These are phyloP conservation scores for Picus viridis DNA, from an alignment of 2,797 vertebrate species.

Conservation along the genomic window DNA sequence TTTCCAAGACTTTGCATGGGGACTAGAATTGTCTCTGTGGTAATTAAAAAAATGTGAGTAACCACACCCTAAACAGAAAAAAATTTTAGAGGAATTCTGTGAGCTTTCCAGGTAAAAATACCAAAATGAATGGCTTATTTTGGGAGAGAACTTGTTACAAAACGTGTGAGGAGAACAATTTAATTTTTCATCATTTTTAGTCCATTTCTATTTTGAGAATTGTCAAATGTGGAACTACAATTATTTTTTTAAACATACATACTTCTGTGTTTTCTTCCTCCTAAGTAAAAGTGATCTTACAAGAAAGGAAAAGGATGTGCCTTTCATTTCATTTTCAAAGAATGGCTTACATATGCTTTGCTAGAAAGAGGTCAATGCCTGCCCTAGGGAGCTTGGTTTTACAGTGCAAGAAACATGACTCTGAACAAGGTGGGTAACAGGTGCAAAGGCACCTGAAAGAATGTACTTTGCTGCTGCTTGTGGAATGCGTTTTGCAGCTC, in stretches of 20 bases:
- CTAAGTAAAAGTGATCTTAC: neutral
- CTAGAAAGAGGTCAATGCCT: neutral
- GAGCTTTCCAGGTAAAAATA: neutral
- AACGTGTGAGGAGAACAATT: neutral
- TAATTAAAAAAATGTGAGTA: neutral
- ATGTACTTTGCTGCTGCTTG: neutral
- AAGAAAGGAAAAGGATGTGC: neutral
- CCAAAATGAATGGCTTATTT: neutral
- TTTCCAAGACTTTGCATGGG: neutral
- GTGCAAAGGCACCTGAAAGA: slow-evolving; percentile 1
- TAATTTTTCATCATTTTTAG: neutral
- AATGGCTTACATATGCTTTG: neutral
- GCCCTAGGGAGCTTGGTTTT: neutral
- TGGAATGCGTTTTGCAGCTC: neutral
- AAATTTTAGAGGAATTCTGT: neutral
- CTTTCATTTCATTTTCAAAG: neutral
- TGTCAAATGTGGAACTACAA: neutral
- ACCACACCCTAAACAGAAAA: neutral
- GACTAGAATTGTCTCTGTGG: neutral
- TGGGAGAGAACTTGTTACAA: neutral
- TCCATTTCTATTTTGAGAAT: slow-evolving; percentile 32
- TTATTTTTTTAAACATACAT: neutral
- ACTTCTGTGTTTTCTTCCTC: neutral
- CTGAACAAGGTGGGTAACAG: slow-evolving; percentile 17
- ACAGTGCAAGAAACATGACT: neutral